Conservation (phyloP, 2,888 invertebrate species). For the Philopedon plagiatum region DNA sequence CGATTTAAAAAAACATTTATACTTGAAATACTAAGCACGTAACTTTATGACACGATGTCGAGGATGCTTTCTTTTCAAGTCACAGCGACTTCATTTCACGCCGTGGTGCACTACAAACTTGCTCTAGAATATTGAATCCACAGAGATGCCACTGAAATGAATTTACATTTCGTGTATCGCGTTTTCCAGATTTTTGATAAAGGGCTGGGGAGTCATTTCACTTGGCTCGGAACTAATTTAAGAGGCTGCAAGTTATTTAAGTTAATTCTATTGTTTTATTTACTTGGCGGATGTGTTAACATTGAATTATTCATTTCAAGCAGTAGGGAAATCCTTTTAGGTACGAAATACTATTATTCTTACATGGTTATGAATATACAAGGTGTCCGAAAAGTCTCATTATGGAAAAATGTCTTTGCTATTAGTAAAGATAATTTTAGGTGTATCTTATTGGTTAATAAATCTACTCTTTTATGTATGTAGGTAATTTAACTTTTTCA, state of each 20-base stretch:
- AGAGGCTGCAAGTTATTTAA: not conserved
- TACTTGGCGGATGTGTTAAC: not conserved
- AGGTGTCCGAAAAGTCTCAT: too few relatives aligned
- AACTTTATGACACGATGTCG: slow-evolving; percentile 2
- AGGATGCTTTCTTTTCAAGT: slow-evolving; percentile 38
- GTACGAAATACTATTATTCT: too few relatives aligned
- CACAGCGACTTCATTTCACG: slow-evolving; percentile 58
- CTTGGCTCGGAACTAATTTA: not conserved
- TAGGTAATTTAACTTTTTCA: too few relatives aligned
- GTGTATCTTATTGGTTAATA: too few relatives aligned
- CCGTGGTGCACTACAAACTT: slow-evolving; percentile 54
- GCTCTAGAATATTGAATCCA: slow-evolving; percentile 49
- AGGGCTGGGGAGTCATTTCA: not conserved
- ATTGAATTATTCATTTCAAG: not conserved
- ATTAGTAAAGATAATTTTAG: too few relatives aligned
- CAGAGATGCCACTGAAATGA: slow-evolving; percentile 27
- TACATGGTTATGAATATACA: too few relatives aligned
- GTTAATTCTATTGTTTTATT: not conserved
- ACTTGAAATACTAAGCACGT: slow-evolving; percentile 1
- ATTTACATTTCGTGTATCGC: slow-evolving; percentile 14
- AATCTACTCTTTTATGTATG: too few relatives aligned
- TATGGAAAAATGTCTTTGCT: too few relatives aligned
- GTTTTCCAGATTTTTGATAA: slow-evolving; percentile 5
- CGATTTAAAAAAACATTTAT: not conserved
- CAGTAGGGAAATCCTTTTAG: too few relatives aligned